phyloP scores from a whole-genome alignment of 2,113 vertebrate genomes.

The Morone chrysops region DNA sequence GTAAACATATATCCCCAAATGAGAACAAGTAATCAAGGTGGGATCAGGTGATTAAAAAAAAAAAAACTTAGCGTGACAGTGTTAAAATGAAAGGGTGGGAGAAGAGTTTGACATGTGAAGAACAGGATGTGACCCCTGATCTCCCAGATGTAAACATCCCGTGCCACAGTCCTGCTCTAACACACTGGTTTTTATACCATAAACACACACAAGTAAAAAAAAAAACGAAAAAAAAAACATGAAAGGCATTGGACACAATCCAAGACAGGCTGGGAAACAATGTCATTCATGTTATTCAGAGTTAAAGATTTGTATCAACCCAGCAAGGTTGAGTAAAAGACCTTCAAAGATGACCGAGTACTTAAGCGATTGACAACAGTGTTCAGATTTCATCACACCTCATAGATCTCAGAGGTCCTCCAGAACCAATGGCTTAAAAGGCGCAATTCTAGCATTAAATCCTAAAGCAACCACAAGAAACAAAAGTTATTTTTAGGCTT shows the following conservation, averaged over 20 bases:
- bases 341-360: neutral
- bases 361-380: slow-evolving; percentile 2
- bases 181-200: neutral
- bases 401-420: neutral
- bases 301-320: neutral
- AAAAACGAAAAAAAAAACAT: neutral
- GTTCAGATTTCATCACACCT: neutral
- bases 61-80: neutral
- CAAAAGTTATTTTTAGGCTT: no score
- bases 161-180: slow-evolving; percentile 6
- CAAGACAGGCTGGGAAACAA: slow-evolving; percentile 21
- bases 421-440: neutral
- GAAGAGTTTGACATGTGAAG: slow-evolving; percentile 12
- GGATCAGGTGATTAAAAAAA: neutral
- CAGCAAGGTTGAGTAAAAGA: neutral
- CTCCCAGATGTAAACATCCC: slow-evolving; percentile 49
- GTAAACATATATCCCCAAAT: no score
- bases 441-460: neutral
- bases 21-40: neutral
- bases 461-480: neutral
- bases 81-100: neutral
- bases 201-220: neutral
- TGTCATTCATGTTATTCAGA: neutral
- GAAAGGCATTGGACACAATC: neutral
- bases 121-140: slow-evolving; percentile 50